Evolutionary conservation across 2,888 invertebrate genomes (phyloP), one percentile per base, ranked within the genome.

Genomic region (Pollenia labialis): DNA sequence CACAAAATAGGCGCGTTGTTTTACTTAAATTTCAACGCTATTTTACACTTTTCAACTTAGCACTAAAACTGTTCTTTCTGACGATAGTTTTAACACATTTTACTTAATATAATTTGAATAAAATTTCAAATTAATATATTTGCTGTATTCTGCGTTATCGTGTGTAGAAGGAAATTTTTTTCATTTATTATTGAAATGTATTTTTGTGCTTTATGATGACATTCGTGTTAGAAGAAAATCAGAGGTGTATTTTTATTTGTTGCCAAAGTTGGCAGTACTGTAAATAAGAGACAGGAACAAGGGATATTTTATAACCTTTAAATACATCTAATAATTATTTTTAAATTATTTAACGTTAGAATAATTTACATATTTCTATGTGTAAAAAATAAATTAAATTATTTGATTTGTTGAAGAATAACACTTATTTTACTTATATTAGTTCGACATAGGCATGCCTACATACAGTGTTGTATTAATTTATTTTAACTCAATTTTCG

Each of bases 111-210:
- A 81, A 83, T 89, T 89, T 89, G 82, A 89, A 89, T 69, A 84
- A 82, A 87, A 72, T 88, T 89, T 89, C 88, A 88, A 89, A 89
- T 84, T 80, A 80, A 86, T 75, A 85, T 60, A 62, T 82, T 88
- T 88, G 81, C 88, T 81, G 74, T 85, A 85, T 72, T 85, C 71
- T 84, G 72, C 82, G 74, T 81, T 84, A 76, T 86, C 60, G 81
- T 81, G 62, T 83, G 76, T 79, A 83, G 80, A 85, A 83, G 88
- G 83, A 86, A 88, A 77, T 84, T 88, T 85, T 85, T 74, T 83
- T 71, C 77, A 64, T 77, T 83, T 83, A 83, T 85, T 81, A 72
- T 83, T 85, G 72, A 85, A 60, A 72, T 84, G 77, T 66, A 79
- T 66, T 84, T 69, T 66, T 75, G 46, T 72, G 68, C 64, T 80